A percentile compares a stretch with the other conserved stretches of the same genome.
phyloP scores from a whole-genome alignment of 2,797 vertebrate genomes.

The Fundulus diaphanus region DNA sequence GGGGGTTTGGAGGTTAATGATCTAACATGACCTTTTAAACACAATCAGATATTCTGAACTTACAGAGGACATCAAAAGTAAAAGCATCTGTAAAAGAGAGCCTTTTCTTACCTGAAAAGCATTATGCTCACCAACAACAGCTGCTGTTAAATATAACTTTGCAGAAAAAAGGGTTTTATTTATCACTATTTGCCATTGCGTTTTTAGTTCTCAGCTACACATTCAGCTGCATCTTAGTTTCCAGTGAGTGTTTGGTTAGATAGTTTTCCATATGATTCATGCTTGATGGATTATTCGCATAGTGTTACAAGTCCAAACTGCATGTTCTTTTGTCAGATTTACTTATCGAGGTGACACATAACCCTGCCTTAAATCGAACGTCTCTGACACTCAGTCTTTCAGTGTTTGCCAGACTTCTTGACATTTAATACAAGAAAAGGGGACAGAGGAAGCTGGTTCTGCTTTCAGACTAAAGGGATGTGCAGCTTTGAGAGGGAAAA shows the following conservation, averaged over 20 bases:
- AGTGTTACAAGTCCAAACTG: background rate
- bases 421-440: slow-evolving; percentile 20
- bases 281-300: background rate
- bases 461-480: slow-evolving; percentile 17
- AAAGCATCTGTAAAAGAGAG: background rate
- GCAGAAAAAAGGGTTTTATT: background rate
- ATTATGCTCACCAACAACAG: background rate
- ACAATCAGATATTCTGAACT: background rate
- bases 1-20: background rate
- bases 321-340: slow-evolving; percentile 17
- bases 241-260: background rate
- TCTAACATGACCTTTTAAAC: background rate
- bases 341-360: slow-evolving; percentile 26
- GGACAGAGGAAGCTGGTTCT: slow-evolving; percentile 30
- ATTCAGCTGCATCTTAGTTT: background rate
- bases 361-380: slow-evolving; percentile 16
- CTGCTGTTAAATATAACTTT: background rate
- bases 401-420: slow-evolving; percentile 23
- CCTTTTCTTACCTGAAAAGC: background rate
- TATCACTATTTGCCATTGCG: too few species aligned
- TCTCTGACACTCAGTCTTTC: background rate
- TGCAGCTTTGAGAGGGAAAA: slow-evolving; percentile 57
- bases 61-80: background rate
- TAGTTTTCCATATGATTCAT: background rate
- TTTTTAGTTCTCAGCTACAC: background rate